Evolutionary conservation across 35 echinoderm and acorn worm genomes (phyloP), one percentile per base, ranked within the genome.

Genomic region (Holothuria glaberrima): DNA sequence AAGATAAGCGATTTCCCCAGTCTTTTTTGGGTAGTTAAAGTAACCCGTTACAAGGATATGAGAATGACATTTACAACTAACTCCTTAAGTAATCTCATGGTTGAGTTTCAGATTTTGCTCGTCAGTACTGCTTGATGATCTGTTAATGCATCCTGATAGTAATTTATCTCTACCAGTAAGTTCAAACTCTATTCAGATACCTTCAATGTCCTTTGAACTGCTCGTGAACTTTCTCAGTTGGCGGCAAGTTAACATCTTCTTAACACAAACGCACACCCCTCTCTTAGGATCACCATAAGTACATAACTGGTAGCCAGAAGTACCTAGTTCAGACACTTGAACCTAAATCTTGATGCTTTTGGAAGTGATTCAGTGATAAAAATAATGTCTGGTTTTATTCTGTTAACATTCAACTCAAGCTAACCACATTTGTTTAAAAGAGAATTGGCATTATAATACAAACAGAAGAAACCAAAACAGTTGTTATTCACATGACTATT

Each of bases 1-100:
- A 24, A 24, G 63, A 67, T 6, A 67, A 22, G 29, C 63, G 16
- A 67, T 67, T 67, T 30, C 29, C 29, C 63, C 63, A 67, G 63
- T 67, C 63, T 22, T 67, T 67, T 67, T 6, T 30, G 63, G 63
- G 29, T 67, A 67, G 63, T 67, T 67, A 67, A 67, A 67, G 29
- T 67, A 4, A 67, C 63, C 63, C 63, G 63, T 16, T 24, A 67
- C 16, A 16, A 67, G 63, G 29, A 67, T 16, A 67, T 67, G 63
- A 67, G 63, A 67, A 16, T 67, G 16, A 46, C 44, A 46, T 5
- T 46, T 46, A 46, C 44, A 10, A 30, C 29, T 67, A 24, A 67
- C 63, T 67, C 21, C 63, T 67, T 24, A 16, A 67, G 21, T 67
- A 30, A 24, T 67, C 63, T 67, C 63, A 67, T 67, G 21, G 29